phyloP scores from a whole-genome alignment of 2,113 vertebrate genomes.

The Psilopsiagon aurifrons region DNA sequence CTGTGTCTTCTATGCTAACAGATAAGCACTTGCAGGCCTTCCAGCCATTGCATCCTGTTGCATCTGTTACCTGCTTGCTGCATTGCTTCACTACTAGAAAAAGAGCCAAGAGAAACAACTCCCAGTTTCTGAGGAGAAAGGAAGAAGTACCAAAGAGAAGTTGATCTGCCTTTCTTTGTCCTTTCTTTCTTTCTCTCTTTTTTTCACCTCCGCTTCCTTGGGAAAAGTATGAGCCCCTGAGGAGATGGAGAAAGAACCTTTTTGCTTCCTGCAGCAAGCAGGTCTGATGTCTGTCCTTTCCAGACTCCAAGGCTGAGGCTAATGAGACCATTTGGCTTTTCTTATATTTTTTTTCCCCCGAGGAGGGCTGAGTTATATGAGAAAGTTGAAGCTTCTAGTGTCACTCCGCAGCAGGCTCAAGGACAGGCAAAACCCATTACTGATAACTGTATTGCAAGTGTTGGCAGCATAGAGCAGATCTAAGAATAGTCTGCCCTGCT shows the following conservation, averaged over 20 bases:
- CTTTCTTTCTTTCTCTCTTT: background rate
- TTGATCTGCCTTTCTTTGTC: background rate
- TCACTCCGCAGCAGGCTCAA: conserved; percentile 34
- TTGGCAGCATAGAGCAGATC: background rate
- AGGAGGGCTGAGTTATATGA: conserved; percentile 4
- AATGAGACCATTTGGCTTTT: conserved; percentile 51
- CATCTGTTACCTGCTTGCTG: background rate
- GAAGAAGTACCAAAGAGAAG: background rate
- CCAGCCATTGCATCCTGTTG: background rate
- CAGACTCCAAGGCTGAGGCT: background rate
- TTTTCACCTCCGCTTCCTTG: background rate
- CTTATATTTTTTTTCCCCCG: background rate
- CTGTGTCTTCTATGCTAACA: background rate
- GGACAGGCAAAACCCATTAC: conserved; percentile 4
- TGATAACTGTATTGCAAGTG: background rate
- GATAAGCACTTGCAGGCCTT: background rate
- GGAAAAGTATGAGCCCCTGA: background rate
- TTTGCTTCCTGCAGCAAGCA: background rate
- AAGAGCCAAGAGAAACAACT: background rate
- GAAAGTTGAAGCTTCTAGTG: background rate
- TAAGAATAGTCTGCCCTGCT: conserved; percentile 13
- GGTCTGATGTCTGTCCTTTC: background rate
- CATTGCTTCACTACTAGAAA: background rate
- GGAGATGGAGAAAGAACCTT: background rate
- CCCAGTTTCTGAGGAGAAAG: background rate